Base-by-base conservation (phyloP, 2,797 vertebrate genomes). In the Mycteria americana region DNA sequence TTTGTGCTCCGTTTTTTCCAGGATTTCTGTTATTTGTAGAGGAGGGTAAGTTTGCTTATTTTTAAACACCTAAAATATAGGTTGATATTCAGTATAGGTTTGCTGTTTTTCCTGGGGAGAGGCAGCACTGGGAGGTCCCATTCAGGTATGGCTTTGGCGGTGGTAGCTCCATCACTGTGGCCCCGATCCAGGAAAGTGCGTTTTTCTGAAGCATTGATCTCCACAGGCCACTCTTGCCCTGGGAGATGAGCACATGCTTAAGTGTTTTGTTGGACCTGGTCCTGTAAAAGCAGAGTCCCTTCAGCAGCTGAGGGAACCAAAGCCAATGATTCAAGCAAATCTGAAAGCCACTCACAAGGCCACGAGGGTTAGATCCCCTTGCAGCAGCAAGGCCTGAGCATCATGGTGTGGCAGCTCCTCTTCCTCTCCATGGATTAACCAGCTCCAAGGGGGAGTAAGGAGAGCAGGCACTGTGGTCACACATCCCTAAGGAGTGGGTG, bases 1-100 rank as follows among this genome's bases (percentile, higher is more conserved):
- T 80, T 85, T 96, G 83, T 95, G 53, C 91, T 94, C 51, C 74
- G 22, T 56, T 97, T 97, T 85, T 88, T 59, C 76, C 88, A 93
- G 48, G 54, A 46, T 89, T 95, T 92, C 53, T 91, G 65, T 89
- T 92, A 70, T 75, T 92, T 75, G 60, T 69, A 65, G 75, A 85
- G 48, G 8, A 60, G 74, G 33, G 62, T 46, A 85, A 62, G 37
- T 68, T 54, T 80, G 93, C 53, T 89, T 89, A 41, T 85, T 92
- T 95, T 92, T 35, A 65, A 74, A 73, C 27, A 51, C 57, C 54
- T 60, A 7, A 93, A 88, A 41, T 51, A 18, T 30, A 93, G 62
- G 39, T 69, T 75, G 57, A 31, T 74, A 7, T 16, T 88, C 59
- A 30, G 5, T 56, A 7, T 30, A 56, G 69, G 43, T 67, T 94